Conservation (phyloP, 2,113 vertebrate genomes). For the Hyperopisus bebe region DNA sequence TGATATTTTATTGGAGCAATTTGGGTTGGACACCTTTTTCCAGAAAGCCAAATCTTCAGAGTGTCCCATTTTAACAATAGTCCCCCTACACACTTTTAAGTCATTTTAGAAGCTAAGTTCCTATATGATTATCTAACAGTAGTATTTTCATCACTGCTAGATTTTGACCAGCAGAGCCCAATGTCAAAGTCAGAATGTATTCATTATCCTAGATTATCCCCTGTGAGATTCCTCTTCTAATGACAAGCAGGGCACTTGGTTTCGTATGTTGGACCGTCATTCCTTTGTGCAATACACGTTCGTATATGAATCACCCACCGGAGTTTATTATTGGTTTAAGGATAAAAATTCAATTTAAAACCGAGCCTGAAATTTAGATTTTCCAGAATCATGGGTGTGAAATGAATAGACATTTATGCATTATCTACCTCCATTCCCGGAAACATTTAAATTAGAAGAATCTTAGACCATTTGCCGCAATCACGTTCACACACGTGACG, state of each 20-base stretch:
- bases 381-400: background rate
- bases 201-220: background rate
- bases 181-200: background rate
- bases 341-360: background rate
- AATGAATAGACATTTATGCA: background rate
- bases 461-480: background rate
- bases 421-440: background rate
- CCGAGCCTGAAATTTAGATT: background rate
- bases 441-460: background rate
- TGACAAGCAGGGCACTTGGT: background rate
- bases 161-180: background rate
- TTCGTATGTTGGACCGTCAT: background rate
- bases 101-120: background rate
- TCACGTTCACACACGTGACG: background rate
- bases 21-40: background rate
- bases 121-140: background rate
- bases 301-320: background rate
- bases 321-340: background rate
- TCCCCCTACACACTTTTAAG: background rate
- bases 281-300: background rate
- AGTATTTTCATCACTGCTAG: background rate
- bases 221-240: background rate
- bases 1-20: background rate
- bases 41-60: no score
- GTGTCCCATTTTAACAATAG: no score